Base-by-base conservation (phyloP, 1,140 invertebrate genomes). In the Drosophila mayri region DNA sequence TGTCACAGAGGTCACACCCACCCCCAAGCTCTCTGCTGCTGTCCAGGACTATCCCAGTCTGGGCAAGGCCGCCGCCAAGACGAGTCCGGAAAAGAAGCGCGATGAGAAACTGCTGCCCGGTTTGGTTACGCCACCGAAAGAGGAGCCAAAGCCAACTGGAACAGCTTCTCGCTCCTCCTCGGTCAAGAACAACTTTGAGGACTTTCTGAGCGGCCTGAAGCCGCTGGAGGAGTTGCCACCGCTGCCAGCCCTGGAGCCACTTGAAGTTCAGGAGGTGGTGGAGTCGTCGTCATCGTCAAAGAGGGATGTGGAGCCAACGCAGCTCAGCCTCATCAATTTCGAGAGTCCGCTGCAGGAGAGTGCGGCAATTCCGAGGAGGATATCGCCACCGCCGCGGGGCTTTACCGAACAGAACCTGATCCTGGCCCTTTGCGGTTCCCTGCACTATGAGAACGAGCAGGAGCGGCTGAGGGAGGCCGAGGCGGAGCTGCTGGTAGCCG, bases 271-370 rank as follows among this genome's bases (percentile, higher is more conserved):
- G 18, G 65, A 57, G 25, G 52, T 32, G 25, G 44, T 37, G 40
- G 40, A 18, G 12, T 18, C 43, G 10, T 22, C 43, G 2, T 44
- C 41, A 1, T 43, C 16, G 28, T 41, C 47, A 3, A 20, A 57
- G 9, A 57, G 30, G 54, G 40, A 43, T 49, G 11, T 9, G n/a
- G 41, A 55, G 62, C 55, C 22, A 9, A 41, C 11, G 22, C 47
- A 20, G 25, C 61, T 90, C 2, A 92, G 91, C 43, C 63, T 92
- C 4, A 92, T 92, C 28, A 92, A 90, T 47, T 92, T 92, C 43
- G 92, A 92, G 59, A 92, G 88, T 67, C 92, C 92, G 8, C 30
- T 88, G 35, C 82, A 90, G 60, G 91, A 93, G 55, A 79, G 75
- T 52, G 79, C 78, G 2, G 62, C 28, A 6, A 43, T 81, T 9